Percentiles rank a stretch among this genome's conserved stretches.
Evolutionary conservation across 2,888 invertebrate species (phyloP).

Genomic region (Brachynemurus nebulosus): DNA sequence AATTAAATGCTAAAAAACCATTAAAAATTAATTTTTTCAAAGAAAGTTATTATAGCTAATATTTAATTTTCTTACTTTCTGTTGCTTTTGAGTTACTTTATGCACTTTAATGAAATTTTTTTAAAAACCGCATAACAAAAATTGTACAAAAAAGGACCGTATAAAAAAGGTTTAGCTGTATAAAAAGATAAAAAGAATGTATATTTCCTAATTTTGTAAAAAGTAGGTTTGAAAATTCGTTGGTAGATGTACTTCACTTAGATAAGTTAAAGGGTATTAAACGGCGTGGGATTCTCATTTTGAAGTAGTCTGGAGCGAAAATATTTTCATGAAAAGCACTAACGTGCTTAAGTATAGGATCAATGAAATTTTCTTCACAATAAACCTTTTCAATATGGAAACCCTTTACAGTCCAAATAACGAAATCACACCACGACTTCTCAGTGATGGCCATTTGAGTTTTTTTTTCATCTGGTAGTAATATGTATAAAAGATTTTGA

Average conservation of each 20-base stretch:
- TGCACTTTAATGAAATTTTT: too few species aligned
- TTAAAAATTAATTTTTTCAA: too few species aligned
- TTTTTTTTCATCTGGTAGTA: conserved; percentile 18
- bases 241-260: conserved; percentile 3
- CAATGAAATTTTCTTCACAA: conserved; percentile 13
- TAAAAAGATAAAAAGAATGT: too few species aligned
- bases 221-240: conserved; percentile 3
- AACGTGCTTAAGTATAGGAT: conserved; percentile 11
- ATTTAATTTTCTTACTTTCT: too few species aligned
- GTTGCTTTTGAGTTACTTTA: too few species aligned
- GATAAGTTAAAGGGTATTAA: conserved; percentile 15
- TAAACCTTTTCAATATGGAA: conserved; percentile 13
- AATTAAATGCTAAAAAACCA: too few species aligned
- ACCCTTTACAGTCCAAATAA: conserved; percentile 16
- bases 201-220: not conserved
- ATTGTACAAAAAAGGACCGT: too few species aligned
- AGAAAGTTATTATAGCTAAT: too few species aligned
- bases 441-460: conserved; percentile 17
- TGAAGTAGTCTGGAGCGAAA: conserved; percentile 17
- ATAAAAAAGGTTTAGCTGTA: too few species aligned
- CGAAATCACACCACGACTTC: conserved; percentile 17
- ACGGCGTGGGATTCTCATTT: conserved; percentile 16
- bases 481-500: too few species aligned
- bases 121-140: too few species aligned
- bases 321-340: conserved; percentile 16